Evolutionary conservation across 53 echinoderm and acorn worm species (phyloP).

Genomic region (Astropecten irregularis): DNA sequence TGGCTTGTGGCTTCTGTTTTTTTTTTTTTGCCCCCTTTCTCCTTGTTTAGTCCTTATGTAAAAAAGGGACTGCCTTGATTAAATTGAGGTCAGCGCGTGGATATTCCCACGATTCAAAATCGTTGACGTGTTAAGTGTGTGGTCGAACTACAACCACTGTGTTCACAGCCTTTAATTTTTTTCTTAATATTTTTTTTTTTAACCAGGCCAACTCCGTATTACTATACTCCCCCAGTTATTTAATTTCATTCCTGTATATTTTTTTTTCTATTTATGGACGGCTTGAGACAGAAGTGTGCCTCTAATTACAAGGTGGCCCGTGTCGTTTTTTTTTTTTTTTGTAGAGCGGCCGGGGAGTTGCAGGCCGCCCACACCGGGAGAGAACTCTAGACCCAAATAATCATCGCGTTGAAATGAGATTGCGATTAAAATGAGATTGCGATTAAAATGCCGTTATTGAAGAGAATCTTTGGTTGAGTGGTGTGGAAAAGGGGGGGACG

Average conservation of each 20-base stretch:
- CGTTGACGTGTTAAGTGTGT: constrained; percentile 47
- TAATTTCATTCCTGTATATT: too few relatives aligned
- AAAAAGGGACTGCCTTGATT: constrained; percentile 16
- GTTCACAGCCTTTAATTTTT: not conserved
- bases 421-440: constrained; percentile 44
- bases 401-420: constrained; percentile 38
- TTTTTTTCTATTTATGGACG: too few relatives aligned
- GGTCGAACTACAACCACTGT: constrained; percentile 43
- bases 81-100: constrained; percentile 9
- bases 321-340: not conserved
- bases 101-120: constrained; percentile 48
- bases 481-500: not conserved
- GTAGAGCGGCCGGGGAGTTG: too few relatives aligned
- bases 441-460: constrained; percentile 50
- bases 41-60: too few relatives aligned
- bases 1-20: not conserved
- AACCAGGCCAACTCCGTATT: too few relatives aligned
- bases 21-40: too few relatives aligned
- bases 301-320: constrained; percentile 46
- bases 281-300: constrained; percentile 3
- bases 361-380: not conserved
- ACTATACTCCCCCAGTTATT: too few relatives aligned
- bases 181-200: not conserved
- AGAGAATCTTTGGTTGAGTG: not conserved
- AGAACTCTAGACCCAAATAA: constrained; percentile 37